phyloP scores from a whole-genome alignment of 2,113 vertebrate species.

The Dendrocopos noguchii region DNA sequence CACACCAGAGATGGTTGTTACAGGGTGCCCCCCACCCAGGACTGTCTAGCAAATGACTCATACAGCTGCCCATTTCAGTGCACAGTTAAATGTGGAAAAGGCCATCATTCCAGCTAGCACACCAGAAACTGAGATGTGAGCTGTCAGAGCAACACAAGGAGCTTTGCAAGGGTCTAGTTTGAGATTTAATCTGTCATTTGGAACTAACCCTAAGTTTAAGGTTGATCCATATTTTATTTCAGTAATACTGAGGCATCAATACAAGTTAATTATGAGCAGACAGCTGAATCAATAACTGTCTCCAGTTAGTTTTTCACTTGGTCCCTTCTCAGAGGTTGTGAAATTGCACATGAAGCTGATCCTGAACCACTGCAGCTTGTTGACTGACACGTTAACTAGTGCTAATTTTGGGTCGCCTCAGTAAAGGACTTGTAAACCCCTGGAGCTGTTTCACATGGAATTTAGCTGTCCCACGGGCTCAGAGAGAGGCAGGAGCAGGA shows the following conservation, averaged over 20 bases:
- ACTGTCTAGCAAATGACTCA: neutral
- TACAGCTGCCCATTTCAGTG: neutral
- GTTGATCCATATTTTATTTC: neutral
- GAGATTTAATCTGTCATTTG: neutral
- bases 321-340: neutral
- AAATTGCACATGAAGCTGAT: neutral
- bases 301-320: neutral
- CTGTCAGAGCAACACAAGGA: neutral
- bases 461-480: neutral
- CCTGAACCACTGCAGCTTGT: neutral
- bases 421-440: neutral
- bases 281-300: neutral
- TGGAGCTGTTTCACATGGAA: neutral
- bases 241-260: neutral
- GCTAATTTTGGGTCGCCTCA: neutral
- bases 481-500: neutral
- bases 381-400: neutral
- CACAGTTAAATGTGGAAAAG: neutral
- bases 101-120: neutral
- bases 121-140: neutral
- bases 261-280: neutral
- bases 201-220: neutral
- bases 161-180: neutral
- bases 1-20: neutral
- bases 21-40: neutral